Evolutionary conservation across 2,113 vertebrate genomes (phyloP).

Genomic region (Anarrhichthys ocellatus): DNA sequence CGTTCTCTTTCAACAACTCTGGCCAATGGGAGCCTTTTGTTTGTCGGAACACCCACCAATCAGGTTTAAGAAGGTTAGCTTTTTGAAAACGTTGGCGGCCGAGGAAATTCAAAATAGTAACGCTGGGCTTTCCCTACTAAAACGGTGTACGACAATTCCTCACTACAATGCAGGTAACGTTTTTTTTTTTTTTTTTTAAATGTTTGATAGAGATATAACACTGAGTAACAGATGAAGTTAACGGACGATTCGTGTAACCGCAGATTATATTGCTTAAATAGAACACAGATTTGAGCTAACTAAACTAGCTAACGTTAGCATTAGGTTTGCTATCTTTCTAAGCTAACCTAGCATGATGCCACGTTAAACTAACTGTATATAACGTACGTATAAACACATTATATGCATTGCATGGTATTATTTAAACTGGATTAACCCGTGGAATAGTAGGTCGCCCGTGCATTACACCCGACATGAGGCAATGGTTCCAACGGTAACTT

Average conservation of each 20-base stretch:
- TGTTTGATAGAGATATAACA: neutral
- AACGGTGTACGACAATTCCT: neutral
- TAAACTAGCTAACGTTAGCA: slow-evolving; percentile 10
- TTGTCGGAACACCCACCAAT: slow-evolving; percentile 38
- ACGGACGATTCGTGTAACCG: rapidly evolving
- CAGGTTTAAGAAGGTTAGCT: neutral
- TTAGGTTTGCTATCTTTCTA: neutral
- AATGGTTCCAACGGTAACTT: neutral
- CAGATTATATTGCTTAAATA: neutral
- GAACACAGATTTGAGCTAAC: neutral
- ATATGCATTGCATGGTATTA: neutral
- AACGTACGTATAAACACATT: too few relatives aligned
- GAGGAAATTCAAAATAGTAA: neutral
- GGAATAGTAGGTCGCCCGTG: neutral
- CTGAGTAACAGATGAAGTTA: too few relatives aligned
- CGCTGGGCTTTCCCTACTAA: neutral
- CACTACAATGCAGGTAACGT: slow-evolving; percentile 69
- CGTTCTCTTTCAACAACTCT: rapidly evolving
- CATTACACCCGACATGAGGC: neutral
- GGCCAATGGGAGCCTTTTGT: slow-evolving; percentile 49
- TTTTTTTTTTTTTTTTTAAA: neutral
- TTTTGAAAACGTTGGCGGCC: slow-evolving; percentile 78
- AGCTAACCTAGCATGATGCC: neutral
- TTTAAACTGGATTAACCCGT: neutral
- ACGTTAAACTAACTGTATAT: neutral